phyloP scores from a whole-genome alignment of 2,888 invertebrate species.

The Blastobasis lacticolella region DNA sequence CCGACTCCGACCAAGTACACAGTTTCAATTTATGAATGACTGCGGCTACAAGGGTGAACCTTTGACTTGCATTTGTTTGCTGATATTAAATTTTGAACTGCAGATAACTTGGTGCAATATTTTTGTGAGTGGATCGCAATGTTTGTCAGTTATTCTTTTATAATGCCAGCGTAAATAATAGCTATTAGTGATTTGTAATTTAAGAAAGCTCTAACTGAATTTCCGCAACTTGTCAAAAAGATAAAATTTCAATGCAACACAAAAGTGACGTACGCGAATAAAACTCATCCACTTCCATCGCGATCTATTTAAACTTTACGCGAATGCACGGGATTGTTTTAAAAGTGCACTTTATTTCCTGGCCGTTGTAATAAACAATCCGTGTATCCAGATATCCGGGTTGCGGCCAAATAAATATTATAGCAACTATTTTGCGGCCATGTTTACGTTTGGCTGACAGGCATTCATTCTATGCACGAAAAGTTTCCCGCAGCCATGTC shows the following conservation, averaged over 20 bases:
- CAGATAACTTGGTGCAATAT: too few relatives aligned
- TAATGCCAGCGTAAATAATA: too few relatives aligned
- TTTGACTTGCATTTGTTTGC: neutral
- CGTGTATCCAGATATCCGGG: slow-evolving; percentile 24
- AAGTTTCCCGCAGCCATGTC: slow-evolving; percentile 64
- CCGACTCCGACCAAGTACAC: slow-evolving; percentile 40
- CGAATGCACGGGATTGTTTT: slow-evolving; percentile 5
- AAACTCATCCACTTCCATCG: too few relatives aligned
- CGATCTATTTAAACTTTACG: slow-evolving; percentile 3
- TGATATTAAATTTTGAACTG: too few relatives aligned
- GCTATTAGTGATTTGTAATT: too few relatives aligned
- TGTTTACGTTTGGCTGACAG: slow-evolving; percentile 66
- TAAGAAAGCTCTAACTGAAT: too few relatives aligned
- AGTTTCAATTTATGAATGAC: slow-evolving; percentile 27
- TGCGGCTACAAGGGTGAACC: slow-evolving; percentile 7
- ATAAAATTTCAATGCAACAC: too few relatives aligned
- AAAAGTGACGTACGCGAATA: too few relatives aligned
- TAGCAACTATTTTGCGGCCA: slow-evolving; percentile 52
- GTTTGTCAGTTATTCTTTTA: too few relatives aligned
- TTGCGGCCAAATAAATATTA: slow-evolving; percentile 42
- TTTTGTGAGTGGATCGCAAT: too few relatives aligned
- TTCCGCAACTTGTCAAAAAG: too few relatives aligned
- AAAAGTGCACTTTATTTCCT: slow-evolving; percentile 5
- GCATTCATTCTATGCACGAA: slow-evolving; percentile 71
- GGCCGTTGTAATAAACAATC: slow-evolving; percentile 20